Evolutionary conservation across 2,888 invertebrate species (phyloP), one percentile per base, ranked within the genome.

Genomic region (Ornithoptera alexandrae): DNA sequence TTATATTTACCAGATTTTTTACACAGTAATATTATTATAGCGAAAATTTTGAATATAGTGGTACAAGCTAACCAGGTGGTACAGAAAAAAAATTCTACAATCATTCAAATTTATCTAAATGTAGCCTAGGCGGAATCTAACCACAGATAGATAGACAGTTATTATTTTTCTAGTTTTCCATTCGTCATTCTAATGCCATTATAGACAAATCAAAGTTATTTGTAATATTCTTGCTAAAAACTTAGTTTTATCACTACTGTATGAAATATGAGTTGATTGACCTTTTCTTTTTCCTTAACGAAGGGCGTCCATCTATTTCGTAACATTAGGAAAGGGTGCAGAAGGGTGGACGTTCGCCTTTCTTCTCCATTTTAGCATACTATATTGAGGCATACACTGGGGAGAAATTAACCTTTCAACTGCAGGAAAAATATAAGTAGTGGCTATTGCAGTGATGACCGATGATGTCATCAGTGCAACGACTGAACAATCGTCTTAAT

Each of bases 261-360:
- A 4, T 46, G 2, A 56, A 56, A 20, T 20, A n/a, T 10, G 56
- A n/a, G 56, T 56, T 56, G n/a, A 56, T 20, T 20, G 56, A 75
- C 72, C 77, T 77, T 80, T 80, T 82, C 82, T 84, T 84, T 80
- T 77, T 78, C 79, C 78, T 75, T 78, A 77, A 81, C 82, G 80
- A 80, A 80, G 79, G 74, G 75, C 78, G 79, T 83, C 82, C 89
- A 91, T 91, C 89, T 89, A 90, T 92, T 90, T 91, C 89, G 80
- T 84, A 84, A 84, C 85, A 22, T 22, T 86, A 64, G 86, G n/a
- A 62, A 91, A 89, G 91, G 91, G 90, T 88, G 84, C 84, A 83
- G 79, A 79, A 79, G 88, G 86, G 85, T 83, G 85, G 87, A 85
- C 84, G 84, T 81, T 30, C 83, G 85, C 84, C 83, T 89, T 89